Evolutionary conservation across 2,888 invertebrate genomes (phyloP), one percentile per base, ranked within the genome.

Genomic region (Phasia obesa): DNA sequence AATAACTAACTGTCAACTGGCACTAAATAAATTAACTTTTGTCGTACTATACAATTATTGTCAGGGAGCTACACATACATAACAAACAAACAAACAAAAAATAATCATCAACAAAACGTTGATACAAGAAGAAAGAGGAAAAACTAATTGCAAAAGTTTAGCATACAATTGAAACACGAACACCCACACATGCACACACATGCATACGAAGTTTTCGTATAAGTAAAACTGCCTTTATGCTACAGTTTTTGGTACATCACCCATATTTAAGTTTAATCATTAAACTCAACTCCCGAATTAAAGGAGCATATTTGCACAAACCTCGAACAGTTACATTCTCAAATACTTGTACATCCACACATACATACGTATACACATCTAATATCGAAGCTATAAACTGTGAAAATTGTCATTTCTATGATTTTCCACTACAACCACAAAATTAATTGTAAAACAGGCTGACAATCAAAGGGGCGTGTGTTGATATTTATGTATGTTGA

Each of bases 11-110:
- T 85, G 84, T 82, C 85, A 84, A 84, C 81, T 79, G 78, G 74
- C 84, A 86, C 85, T 85, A 85, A 82, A 86, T 85, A 86, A 86
- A 85, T 85, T 85, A 84, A 84, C 62, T 77, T 79, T 75, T 79
- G 79, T 79, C 75, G 79, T 79, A 79, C 79, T 82, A 73, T 80
- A 83, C 78, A 83, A 79, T 79, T 79, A 83, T 83, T 64, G 71
- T 75, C 75, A 64, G 47, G 17, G 19, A 47, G 15, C 62, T 64
- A 31, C 21, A 44, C 44, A 51, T 21, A 7, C 55, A 59, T n/a
- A n/a, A n/a, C n/a, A n/a, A n/a, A n/a, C n/a, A n/a, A n/a, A n/a
- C n/a, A n/a, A n/a, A n/a, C n/a, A n/a, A n/a, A 23, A 71, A 21
- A 42, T 44, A 53, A 27, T 23, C n/a, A 31, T 31, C 13, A 38